Percentiles rank a stretch among this genome's conserved stretches.
phyloP scores from a whole-genome alignment of 2,888 invertebrate genomes.

The Encarsia formosa region DNA sequence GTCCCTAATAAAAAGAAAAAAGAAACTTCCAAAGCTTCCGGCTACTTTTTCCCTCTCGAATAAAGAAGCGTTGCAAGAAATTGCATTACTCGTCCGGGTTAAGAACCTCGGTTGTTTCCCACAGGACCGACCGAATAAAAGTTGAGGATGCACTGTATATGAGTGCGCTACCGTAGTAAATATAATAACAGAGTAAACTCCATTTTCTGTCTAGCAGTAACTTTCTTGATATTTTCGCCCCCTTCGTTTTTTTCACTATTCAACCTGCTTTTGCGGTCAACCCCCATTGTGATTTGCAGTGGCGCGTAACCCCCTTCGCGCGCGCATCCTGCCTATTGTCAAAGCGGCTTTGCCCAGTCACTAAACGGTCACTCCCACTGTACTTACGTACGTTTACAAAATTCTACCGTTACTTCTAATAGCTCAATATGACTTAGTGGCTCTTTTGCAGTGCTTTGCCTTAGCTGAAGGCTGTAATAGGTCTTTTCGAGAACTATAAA shows the following conservation, averaged over 20 bases:
- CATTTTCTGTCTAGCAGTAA: conserved; percentile 35
- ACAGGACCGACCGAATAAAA: conserved; percentile 30
- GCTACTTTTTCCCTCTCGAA: not conserved
- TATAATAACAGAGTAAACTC: conserved; percentile 39
- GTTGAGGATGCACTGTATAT: no score
- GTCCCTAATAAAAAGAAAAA: no score
- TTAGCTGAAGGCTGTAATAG: no score
- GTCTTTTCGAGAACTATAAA: no score
- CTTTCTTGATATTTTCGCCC: no score
- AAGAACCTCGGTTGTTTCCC: conserved; percentile 23
- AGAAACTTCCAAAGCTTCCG: not conserved
- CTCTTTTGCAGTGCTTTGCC: no score
- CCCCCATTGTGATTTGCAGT: conserved; percentile 47
- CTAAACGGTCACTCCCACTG: conserved; percentile 23
- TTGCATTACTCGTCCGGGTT: conserved; percentile 1
- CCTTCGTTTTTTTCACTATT: conserved; percentile 43
- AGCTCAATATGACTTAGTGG: no score
- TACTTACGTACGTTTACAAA: no score
- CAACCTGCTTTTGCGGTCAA: conserved; percentile 39
- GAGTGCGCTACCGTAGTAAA: conserved; percentile 12
- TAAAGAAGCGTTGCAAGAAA: conserved; percentile 10
- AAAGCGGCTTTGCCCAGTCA: not conserved
- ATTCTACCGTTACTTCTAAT: no score
- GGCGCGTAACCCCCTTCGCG: conserved; percentile 26
- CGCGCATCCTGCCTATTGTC: conserved; percentile 49